Conservation (phyloP, 1,140 invertebrate genomes). For the Lasioglossum baleicum region DNA sequence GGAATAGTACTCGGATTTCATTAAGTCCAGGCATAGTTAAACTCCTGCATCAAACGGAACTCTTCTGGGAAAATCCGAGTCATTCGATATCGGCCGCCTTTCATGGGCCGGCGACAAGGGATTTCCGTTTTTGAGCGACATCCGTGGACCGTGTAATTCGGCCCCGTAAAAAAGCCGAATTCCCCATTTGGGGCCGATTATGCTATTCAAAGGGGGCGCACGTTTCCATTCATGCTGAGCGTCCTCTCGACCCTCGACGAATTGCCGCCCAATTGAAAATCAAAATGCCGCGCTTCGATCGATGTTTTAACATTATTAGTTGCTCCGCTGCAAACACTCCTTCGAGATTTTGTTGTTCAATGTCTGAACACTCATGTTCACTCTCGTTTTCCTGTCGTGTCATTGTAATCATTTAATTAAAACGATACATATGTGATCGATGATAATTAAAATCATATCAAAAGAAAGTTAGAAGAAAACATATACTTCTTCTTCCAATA, state of each 20-base stretch:
- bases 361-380: no score
- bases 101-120: background rate
- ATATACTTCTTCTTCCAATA: no score
- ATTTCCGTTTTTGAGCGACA: constrained; percentile 4
- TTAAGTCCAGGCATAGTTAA: no score
- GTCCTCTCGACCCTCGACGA: background rate
- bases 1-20: no score
- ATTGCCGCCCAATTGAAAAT: background rate
- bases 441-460: no score
- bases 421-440: no score
- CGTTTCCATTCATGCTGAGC: background rate
- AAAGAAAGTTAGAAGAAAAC: no score
- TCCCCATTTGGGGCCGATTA: background rate
- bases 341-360: no score
- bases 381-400: no score
- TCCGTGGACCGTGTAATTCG: background rate
- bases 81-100: background rate
- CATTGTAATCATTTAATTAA: no score
- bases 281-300: background rate
- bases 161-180: constrained; percentile 3
- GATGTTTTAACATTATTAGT: background rate
- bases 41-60: background rate
- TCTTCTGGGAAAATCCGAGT: constrained; percentile 2
- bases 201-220: background rate
- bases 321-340: no score